Base-by-base conservation (phyloP, 1,140 invertebrate genomes). In the Drosophila auraria region DNA sequence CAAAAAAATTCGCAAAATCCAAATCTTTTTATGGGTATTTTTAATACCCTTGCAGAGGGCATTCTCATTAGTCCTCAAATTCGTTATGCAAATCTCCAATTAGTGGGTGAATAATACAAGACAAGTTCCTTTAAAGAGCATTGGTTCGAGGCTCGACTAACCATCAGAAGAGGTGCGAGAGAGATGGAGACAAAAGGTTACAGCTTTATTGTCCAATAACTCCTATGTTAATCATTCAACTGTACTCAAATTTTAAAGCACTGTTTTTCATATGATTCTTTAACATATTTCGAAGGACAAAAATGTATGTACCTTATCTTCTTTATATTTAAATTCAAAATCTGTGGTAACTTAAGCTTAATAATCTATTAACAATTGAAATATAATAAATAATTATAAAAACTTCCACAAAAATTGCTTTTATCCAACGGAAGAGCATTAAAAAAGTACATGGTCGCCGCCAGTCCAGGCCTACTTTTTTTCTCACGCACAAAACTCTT, bases 401-500 rank as follows among this genome's bases (percentile, higher is more conserved):
- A 14, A 17, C 3, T 3, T 15, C 6, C 0, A 1, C 11, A 1
- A 30, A 30, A 3, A 5, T 11, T 6, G 3, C 1, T 8, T 15
- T 14, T 15, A 56, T 36, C 17, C 0, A 20, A 5, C 0, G 53
- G 1, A 56, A 56, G 54, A 8, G 54, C 33, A 56, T 56, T 23
- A 7, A 25, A 9, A 15, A 23, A 11, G 6, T 20, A 5, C 0
- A 15, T 17, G 11, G n/a, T 7, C 2, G 27, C 51, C n/a, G n/a
- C 51, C n/a, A 20, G 8, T 56, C 0, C 23, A 9, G 49, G 15
- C 11, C 12, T 12, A 5, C 12, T 30, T 36, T 50, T 51, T 17
- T 44, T 51, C 53, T 36, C 74, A 78, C 75, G 65, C 75, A 79
- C 76, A 64, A 63, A 73, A 61, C 47, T 61, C 42, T 79, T 79